Conservation (phyloP, 2,888 invertebrate genomes). For the Meandrusa payeni region DNA sequence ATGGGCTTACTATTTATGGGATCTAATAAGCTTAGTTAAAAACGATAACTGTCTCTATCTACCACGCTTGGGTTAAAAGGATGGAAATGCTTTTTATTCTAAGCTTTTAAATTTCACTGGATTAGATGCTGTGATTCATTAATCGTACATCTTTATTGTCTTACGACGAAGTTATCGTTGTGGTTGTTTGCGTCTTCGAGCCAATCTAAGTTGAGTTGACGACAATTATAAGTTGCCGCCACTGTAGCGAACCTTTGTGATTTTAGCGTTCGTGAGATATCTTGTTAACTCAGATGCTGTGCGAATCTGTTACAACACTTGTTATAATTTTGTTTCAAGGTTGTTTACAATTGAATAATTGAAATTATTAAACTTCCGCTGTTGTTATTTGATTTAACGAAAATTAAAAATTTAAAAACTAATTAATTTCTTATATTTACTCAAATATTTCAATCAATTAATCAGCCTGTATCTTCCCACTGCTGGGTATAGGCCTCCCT, state of each 20-base stretch:
- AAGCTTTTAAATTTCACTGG: too few relatives aligned
- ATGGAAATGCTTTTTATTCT: too few relatives aligned
- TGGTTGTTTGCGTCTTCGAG: constrained; percentile 48
- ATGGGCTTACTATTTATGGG: too few relatives aligned
- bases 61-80: too few relatives aligned
- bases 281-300: constrained; percentile 34
- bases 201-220: constrained; percentile 60
- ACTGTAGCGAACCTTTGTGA: constrained; percentile 35
- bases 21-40: too few relatives aligned
- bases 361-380: constrained; percentile 20
- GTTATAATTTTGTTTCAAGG: constrained; percentile 24
- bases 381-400: background rate
- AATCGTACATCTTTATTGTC: constrained; percentile 11
- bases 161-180: constrained; percentile 45
- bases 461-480: too few relatives aligned
- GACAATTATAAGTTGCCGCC: constrained; percentile 53
- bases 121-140: too few relatives aligned
- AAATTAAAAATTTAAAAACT: too few relatives aligned
- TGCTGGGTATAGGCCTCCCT: too few relatives aligned
- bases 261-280: constrained; percentile 39
- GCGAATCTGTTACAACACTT: constrained; percentile 34
- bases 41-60: too few relatives aligned
- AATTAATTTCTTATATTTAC: too few relatives aligned
- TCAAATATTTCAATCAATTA: too few relatives aligned
- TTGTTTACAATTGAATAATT: constrained; percentile 16